A percentile compares a stretch with the other conserved stretches of the same genome.
These are phyloP conservation scores for Silvanus unidentatus DNA, from an alignment of 2,888 invertebrate genomes.

Conservation along the genomic window DNA sequence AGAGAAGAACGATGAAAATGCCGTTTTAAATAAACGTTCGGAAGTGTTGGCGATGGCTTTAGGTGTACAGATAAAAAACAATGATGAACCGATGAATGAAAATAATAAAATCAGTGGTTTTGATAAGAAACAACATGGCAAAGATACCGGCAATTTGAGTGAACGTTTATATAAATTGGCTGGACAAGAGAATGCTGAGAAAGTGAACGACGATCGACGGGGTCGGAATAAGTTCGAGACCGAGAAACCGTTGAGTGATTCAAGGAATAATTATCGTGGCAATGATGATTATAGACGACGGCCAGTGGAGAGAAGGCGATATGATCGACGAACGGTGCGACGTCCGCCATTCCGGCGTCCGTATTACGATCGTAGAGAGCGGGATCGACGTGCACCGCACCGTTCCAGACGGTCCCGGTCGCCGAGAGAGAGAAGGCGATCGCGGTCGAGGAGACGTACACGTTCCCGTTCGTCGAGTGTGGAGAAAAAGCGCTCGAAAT, in stretches of 20 bases:
- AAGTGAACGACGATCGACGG: conserved; percentile 23
- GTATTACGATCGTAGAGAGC: conserved; percentile 5
- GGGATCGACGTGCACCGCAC: conserved; percentile 4
- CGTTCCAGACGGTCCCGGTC: conserved; percentile 32
- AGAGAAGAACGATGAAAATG: too few species aligned
- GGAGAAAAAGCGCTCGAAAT: conserved; percentile 23
- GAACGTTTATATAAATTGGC: conserved; percentile 24
- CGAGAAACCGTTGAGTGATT: conserved; percentile 31
- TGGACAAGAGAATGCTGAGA: conserved; percentile 16
- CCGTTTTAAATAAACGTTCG: conserved; percentile 37
- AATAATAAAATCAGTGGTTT: conserved; percentile 39
- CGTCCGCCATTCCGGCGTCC: background rate
- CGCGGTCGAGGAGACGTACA: conserved; percentile 1
- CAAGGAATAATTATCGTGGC: conserved; percentile 2
- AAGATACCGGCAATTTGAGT: background rate
- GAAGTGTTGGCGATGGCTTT: conserved; percentile 54
- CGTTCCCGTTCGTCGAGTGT: conserved; percentile 15
- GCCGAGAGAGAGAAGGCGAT: too few species aligned
- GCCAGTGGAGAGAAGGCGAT: conserved; percentile 21
- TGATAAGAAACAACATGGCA: conserved; percentile 29
- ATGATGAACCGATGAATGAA: conserved; percentile 39
- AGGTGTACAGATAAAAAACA: conserved; percentile 46
- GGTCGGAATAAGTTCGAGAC: conserved; percentile 41
- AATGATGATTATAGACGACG: conserved; percentile 16
- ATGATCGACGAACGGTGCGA: background rate